Conservation (phyloP, 2,888 invertebrate genomes). For the Xanthostigma xanthostigma region DNA sequence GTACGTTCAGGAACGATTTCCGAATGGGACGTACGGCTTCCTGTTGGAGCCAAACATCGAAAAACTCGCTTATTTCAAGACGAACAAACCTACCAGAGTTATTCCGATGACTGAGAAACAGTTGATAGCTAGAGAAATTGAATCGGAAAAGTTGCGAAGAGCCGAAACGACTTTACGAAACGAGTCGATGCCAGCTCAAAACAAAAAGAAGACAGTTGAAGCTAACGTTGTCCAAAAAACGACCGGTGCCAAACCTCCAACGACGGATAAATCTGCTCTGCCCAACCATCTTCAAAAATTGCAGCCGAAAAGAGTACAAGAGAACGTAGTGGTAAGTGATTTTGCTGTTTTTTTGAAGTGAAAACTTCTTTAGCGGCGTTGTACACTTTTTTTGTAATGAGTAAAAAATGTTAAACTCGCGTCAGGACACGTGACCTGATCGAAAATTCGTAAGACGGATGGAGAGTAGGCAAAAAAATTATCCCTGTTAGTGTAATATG, state of each 20-base stretch:
- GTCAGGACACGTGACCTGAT: too few species aligned
- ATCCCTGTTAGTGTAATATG: too few species aligned
- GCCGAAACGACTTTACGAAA: conserved; percentile 17
- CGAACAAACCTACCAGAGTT: conserved; percentile 14
- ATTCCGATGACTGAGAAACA: conserved; percentile 46
- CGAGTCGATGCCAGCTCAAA: conserved; percentile 9
- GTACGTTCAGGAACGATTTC: conserved; percentile 62
- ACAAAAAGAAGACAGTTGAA: conserved; percentile 8
- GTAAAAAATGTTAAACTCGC: too few species aligned
- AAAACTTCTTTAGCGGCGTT: too few species aligned
- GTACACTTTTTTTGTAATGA: too few species aligned
- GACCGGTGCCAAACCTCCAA: conserved; percentile 1
- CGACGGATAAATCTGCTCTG: conserved; percentile 24
- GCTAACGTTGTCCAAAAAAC: conserved; percentile 1
- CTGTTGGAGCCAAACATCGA: conserved; percentile 67
- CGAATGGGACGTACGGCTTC: conserved; percentile 63
- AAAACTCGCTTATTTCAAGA: conserved; percentile 36
- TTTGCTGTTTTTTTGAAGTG: background rate
- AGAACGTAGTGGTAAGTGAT: background rate
- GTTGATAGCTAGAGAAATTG: conserved; percentile 68
- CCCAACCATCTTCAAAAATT: conserved; percentile 61
- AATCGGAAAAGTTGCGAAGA: conserved; percentile 58
- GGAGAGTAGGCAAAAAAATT: too few species aligned
- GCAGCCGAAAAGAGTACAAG: conserved; percentile 38
- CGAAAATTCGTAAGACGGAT: too few species aligned